Conservation (phyloP, 2,113 vertebrate genomes). For the Sorex araneus region DNA sequence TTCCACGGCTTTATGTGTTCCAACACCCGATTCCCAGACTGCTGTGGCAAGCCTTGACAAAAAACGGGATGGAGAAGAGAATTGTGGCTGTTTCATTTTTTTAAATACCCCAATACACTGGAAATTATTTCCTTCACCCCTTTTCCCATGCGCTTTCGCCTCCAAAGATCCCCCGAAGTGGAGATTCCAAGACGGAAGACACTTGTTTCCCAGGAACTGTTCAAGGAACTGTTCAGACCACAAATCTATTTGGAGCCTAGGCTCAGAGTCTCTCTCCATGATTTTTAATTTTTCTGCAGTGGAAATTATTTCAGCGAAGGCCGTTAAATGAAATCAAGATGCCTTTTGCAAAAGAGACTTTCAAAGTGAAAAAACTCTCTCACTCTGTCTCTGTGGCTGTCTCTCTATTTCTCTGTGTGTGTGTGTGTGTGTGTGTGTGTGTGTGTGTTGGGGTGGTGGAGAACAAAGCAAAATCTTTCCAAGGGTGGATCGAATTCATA, state of each 20-base stretch:
- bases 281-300: slow-evolving; percentile 28
- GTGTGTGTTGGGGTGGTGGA: not conserved
- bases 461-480: slow-evolving; percentile 62
- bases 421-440: no score
- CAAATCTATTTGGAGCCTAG: no score
- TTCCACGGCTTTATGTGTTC: slow-evolving; percentile 67
- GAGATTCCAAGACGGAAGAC: not conserved
- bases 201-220: not conserved
- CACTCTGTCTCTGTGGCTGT: no score
- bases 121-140: not conserved
- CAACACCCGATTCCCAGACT: slow-evolving; percentile 23
- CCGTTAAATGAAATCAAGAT: slow-evolving; percentile 62
- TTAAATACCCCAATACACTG: not conserved
- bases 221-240: no score
- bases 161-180: slow-evolving; percentile 45
- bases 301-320: slow-evolving; percentile 47
- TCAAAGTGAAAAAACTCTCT: slow-evolving; percentile 56
- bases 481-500: slow-evolving; percentile 66
- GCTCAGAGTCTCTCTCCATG: not conserved
- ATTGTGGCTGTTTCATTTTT: not conserved
- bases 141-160: not conserved
- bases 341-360: slow-evolving; percentile 63
- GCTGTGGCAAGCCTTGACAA: slow-evolving; percentile 7
- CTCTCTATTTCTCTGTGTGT: no score
- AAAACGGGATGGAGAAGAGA: not conserved